A percentile compares a stretch with the other conserved stretches of the same genome.
Conservation (phyloP, 2,113 vertebrate genomes). For the Ranitomeya variabilis region DNA sequence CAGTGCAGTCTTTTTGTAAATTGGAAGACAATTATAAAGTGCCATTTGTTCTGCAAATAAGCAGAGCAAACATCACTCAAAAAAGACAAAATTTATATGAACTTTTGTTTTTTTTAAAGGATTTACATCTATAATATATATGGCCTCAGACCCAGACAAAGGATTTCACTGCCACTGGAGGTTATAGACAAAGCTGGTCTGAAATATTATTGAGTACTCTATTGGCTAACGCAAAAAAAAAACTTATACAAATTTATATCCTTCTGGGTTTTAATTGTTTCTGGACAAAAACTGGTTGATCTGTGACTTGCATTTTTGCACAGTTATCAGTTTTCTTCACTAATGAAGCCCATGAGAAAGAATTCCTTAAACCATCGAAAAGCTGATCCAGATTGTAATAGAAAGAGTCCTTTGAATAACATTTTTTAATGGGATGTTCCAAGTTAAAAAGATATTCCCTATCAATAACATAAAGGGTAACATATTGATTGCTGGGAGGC, state of each 20-base stretch:
- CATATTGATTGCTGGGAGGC: too few species aligned
- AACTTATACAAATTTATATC: background rate
- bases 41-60: slow-evolving; percentile 18
- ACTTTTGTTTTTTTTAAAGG: background rate
- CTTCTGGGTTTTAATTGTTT: background rate
- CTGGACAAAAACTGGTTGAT: background rate
- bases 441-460: too few species aligned
- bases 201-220: background rate
- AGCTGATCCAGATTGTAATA: background rate
- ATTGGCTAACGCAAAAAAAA: background rate
- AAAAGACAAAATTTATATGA: background rate
- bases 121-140: background rate
- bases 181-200: background rate
- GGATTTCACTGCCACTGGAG: background rate
- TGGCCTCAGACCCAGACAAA: background rate
- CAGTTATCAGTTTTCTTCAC: background rate
- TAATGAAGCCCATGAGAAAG: background rate
- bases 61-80: slow-evolving; percentile 2
- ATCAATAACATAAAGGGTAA: too few species aligned
- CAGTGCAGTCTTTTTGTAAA: slow-evolving; percentile 28
- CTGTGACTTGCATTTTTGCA: background rate
- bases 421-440: too few species aligned
- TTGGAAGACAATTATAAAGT: slow-evolving; percentile 21
- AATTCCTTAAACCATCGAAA: background rate
- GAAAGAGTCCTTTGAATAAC: background rate